Conservation (phyloP, 2,888 invertebrate species). For the Tromatobia lineatoria region DNA sequence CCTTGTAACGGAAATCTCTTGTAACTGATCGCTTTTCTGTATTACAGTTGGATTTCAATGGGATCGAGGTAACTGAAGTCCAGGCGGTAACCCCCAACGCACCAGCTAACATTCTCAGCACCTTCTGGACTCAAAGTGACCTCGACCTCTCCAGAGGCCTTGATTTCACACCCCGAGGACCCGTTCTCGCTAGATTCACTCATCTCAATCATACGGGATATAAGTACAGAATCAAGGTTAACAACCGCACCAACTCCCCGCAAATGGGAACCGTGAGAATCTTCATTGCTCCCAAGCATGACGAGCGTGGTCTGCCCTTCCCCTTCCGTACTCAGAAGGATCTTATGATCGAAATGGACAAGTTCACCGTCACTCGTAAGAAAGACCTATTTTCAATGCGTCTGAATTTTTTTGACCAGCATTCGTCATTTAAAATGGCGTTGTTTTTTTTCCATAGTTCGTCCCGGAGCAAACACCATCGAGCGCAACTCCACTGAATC, state of each 20-base stretch:
- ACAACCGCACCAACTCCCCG: conserved; percentile 86
- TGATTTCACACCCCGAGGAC: conserved; percentile 93
- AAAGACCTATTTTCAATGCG: conserved; percentile 65
- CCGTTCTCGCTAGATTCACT: conserved; percentile 91
- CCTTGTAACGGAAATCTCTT: background rate
- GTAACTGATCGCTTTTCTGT: background rate
- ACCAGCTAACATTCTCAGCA: conserved; percentile 87
- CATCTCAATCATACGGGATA: conserved; percentile 93
- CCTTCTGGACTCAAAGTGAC: conserved; percentile 93
- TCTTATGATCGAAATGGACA: conserved; percentile 91
- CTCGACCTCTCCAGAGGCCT: conserved; percentile 93
- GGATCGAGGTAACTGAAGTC: conserved; percentile 88
- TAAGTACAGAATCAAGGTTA: conserved; percentile 88
- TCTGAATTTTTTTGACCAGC: background rate
- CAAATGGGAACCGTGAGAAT: conserved; percentile 89
- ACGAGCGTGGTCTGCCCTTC: conserved; percentile 89
- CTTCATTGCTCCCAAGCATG: conserved; percentile 89
- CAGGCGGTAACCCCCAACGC: conserved; percentile 86
- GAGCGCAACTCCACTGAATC: conserved; percentile 90
- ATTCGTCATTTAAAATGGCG: conserved; percentile 16
- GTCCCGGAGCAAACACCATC: conserved; percentile 89
- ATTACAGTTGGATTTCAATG: conserved; percentile 88
- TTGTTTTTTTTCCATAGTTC: conserved; percentile 86
- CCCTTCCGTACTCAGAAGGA: conserved; percentile 88
- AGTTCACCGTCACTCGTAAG: conserved; percentile 89